Conservation (phyloP, 2,888 invertebrate species). For the Eudasyphora cyanicolor region DNA sequence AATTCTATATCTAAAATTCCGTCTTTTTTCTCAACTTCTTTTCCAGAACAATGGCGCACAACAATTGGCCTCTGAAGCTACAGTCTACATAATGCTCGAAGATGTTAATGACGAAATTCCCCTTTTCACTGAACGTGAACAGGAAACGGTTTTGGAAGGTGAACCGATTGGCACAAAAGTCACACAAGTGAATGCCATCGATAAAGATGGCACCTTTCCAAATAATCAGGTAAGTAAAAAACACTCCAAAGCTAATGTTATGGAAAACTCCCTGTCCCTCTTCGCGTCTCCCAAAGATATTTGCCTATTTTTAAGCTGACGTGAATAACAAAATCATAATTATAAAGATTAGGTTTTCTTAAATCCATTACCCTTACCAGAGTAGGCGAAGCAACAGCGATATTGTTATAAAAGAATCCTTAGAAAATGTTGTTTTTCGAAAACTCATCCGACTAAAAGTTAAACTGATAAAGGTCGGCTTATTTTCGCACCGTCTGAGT, state of each 20-base stretch:
- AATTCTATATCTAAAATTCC: not conserved
- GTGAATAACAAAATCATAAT: constrained; percentile 1
- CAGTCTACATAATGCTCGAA: constrained; percentile 94
- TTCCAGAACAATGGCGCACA: constrained; percentile 95
- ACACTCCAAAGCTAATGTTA: not conserved
- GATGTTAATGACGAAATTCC: constrained; percentile 99
- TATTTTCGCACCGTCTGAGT: not conserved
- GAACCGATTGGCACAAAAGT: constrained; percentile 97
- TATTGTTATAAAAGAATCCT: constrained; percentile 8
- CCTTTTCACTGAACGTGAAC: constrained; percentile 95
- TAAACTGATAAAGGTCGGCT: constrained; percentile 40
- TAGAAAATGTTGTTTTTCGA: too few relatives aligned
- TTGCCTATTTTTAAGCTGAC: not conserved
- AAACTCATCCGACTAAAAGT: constrained; percentile 45
- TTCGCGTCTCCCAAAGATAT: not conserved
- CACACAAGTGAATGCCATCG: constrained; percentile 97
- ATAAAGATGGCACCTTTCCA: constrained; percentile 96
- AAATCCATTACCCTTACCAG: constrained; percentile 16
- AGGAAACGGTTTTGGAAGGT: constrained; percentile 96
- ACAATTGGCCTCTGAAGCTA: constrained; percentile 96
- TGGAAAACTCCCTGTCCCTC: not conserved
- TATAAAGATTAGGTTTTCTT: constrained; percentile 7
- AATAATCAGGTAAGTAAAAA: constrained; percentile 89
- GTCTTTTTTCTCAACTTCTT: constrained; percentile 7
- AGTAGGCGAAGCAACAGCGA: not conserved